phyloP scores from a whole-genome alignment of 2,113 vertebrate species.

The Symphodus melops region DNA sequence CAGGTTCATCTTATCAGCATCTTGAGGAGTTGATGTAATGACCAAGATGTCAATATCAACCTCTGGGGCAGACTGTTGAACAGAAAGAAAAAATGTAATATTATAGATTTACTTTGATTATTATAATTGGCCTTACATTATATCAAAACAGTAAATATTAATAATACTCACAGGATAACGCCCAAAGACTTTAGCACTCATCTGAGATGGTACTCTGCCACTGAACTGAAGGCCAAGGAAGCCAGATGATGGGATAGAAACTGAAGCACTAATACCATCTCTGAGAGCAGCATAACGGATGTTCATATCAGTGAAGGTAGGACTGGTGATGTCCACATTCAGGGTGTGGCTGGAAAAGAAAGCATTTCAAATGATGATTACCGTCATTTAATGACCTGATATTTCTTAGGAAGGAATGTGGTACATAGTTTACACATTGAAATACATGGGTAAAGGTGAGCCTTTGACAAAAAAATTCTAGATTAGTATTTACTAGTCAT shows the following conservation, averaged over 20 bases:
- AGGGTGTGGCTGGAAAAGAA: conserved; percentile 58
- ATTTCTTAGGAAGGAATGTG: background rate
- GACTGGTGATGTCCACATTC: conserved; percentile 87
- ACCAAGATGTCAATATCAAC: conserved; percentile 85
- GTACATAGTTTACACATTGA: background rate
- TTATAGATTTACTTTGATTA: background rate
- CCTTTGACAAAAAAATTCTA: background rate
- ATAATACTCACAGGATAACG: conserved; percentile 66
- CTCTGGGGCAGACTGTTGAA: conserved; percentile 84
- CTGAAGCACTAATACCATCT: conserved; percentile 67
- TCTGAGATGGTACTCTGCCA: conserved; percentile 38
- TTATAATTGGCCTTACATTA: background rate
- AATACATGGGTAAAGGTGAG: background rate
- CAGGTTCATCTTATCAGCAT: conserved; percentile 76
- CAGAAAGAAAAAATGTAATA: background rate
- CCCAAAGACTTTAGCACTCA: conserved; percentile 83
- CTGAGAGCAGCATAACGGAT: conserved; percentile 69
- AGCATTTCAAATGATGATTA: conserved; percentile 7
- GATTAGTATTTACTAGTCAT: conserved; percentile 52
- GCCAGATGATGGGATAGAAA: conserved; percentile 85
- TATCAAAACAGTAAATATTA: background rate
- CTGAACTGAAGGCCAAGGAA: conserved; percentile 80
- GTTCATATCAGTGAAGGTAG: conserved; percentile 84
- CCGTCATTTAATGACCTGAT: background rate
- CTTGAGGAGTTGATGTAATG: conserved; percentile 73